Conservation (phyloP, 2,113 vertebrate species). For the Coturnix japonica region DNA sequence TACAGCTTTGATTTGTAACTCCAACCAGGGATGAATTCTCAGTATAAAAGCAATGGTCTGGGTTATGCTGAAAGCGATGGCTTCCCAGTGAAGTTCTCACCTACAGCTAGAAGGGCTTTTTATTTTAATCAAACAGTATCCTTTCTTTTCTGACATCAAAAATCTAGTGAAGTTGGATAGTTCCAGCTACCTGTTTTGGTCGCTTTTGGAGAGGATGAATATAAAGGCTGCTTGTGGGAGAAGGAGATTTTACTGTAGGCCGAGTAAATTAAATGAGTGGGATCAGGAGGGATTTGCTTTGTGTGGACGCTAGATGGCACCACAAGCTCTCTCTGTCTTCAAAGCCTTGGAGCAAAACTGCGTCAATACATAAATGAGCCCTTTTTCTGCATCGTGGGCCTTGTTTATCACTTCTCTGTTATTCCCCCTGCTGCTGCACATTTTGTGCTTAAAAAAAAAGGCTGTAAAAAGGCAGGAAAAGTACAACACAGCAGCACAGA, state of each 20-base stretch:
- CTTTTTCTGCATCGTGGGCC: neutral
- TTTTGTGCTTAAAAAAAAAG: neutral
- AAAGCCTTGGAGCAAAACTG: neutral
- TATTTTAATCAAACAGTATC: neutral
- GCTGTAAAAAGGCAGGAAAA: neutral
- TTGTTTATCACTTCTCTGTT: neutral
- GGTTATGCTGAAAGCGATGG: no score
- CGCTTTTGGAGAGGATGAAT: neutral
- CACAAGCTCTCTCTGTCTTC: constrained; percentile 8
- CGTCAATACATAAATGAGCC: neutral
- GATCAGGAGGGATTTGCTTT: neutral
- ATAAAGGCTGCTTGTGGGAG: fast-evolving
- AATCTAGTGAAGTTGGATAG: neutral
- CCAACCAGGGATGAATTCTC: no score
- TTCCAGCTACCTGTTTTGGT: neutral
- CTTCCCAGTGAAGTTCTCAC: neutral
- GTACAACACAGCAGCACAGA: neutral
- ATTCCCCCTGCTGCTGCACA: neutral
- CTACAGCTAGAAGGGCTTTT: neutral
- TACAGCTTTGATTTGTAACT: no score
- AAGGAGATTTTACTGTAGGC: fast-evolving
- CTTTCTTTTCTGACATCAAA: neutral
- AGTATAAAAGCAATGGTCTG: no score
- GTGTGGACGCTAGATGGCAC: constrained; percentile 40
- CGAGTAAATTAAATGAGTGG: neutral